These are phyloP conservation scores for Mystacides longicornis DNA, from an alignment of 2,888 invertebrate genomes.

Conservation along the genomic window DNA sequence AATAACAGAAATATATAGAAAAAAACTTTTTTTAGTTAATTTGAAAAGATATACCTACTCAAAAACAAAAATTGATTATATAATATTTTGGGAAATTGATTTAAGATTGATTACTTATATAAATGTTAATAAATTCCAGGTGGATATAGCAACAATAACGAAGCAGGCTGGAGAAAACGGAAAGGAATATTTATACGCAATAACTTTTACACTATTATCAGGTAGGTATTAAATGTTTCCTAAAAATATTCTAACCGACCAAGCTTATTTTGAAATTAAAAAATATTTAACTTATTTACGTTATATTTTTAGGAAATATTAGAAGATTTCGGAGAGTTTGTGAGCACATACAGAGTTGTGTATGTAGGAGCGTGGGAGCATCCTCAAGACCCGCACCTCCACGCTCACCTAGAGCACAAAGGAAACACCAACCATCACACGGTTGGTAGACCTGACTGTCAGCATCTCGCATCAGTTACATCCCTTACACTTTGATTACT, in stretches of 20 bases:
- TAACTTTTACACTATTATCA: conserved; percentile 89
- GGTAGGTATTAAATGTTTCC: conserved; percentile 49
- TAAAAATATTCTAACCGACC: background rate
- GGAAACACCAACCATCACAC: conserved; percentile 35
- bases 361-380: conserved; percentile 48
- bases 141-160: conserved; percentile 77
- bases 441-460: too few species aligned
- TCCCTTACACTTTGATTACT: background rate
- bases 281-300: background rate
- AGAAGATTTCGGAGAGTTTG: conserved; percentile 91
- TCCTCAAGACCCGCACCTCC: conserved; percentile 22
- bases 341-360: conserved; percentile 90
- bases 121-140: conserved; percentile 34
- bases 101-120: background rate
- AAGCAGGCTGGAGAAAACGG: conserved; percentile 67
- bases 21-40: too few species aligned
- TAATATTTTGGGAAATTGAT: too few species aligned
- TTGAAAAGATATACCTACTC: too few species aligned
- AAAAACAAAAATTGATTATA: too few species aligned
- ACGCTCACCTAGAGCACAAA: conserved; percentile 30
- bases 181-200: conserved; percentile 76
- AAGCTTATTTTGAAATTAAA: background rate
- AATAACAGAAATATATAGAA: too few species aligned
- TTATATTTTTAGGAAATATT: conserved; percentile 69
- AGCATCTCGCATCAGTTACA: too few species aligned